Conservation (phyloP, 2,113 vertebrate species). For the Oriolus oriolus region DNA sequence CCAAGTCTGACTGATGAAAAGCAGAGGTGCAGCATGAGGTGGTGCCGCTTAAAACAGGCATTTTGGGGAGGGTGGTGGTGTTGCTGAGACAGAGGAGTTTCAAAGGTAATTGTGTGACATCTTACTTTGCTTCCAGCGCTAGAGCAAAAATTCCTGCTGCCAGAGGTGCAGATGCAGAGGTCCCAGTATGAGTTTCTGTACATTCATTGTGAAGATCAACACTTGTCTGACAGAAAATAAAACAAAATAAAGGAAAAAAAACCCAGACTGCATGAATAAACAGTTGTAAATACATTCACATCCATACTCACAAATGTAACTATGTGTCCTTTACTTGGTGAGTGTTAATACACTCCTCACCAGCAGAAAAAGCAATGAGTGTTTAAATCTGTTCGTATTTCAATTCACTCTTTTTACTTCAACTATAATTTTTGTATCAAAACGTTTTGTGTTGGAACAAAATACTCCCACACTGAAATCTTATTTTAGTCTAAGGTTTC, state of each 20-base stretch:
- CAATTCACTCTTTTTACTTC: conserved; percentile 29
- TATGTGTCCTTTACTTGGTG: not conserved
- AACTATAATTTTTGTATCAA: conserved; percentile 68
- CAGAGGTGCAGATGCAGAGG: conserved; percentile 92
- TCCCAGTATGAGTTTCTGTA: conserved; percentile 95
- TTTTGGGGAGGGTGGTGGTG: not conserved
- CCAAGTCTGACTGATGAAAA: not conserved
- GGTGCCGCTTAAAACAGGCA: not conserved
- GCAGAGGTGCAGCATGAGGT: not conserved
- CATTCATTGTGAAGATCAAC: conserved; percentile 94
- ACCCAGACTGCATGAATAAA: not conserved
- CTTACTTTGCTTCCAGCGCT: conserved; percentile 95
- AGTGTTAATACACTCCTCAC: fast-evolving
- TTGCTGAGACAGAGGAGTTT: not conserved
- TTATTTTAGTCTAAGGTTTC: conserved; percentile 63
- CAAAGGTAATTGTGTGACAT: not conserved
- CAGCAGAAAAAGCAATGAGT: not conserved
- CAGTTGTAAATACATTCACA: not conserved
- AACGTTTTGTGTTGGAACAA: conserved; percentile 59
- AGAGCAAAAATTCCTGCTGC: conserved; percentile 96
- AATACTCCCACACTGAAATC: conserved; percentile 65
- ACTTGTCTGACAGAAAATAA: conserved; percentile 78
- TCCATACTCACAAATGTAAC: not conserved
- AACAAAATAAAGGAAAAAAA: not conserved
- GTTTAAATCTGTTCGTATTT: conserved; percentile 41